Evolutionary conservation across 1,140 invertebrate species (phyloP), one percentile per base, ranked within the genome.

Genomic region (Prorops nasuta): DNA sequence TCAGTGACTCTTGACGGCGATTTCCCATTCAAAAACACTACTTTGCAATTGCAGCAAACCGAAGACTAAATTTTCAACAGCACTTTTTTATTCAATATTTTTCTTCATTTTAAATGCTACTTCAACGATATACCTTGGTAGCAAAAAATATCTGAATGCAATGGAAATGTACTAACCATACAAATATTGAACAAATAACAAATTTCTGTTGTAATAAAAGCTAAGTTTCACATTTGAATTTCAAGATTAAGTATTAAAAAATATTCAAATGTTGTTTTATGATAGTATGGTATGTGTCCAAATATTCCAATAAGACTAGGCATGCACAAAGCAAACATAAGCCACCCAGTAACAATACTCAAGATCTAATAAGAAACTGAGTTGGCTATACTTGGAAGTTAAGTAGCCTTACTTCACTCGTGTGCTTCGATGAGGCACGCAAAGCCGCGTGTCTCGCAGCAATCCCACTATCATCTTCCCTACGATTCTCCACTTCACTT

Each of bases 371-470:
- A 67, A n/a, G n/a, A n/a, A 67, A 68, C 56, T 54, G 49, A 36
- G 54, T 39, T 43, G 55, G 51, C 60, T 63, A 58, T 62, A 66
- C 68, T 69, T 54, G 54, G 58, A 63, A 71, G 65, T 63, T 62
- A 66, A 64, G 55, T 45, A 67, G 65, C 55, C 58, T 56, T 42
- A 53, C 55, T 59, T 63, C 52, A 49, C 49, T 44, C 58, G 53
- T 60, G 58, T 70, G 49, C 58, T 44, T 35, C 53, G 43, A 40
- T 49, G 44, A 56, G 58, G 56, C 69, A 72, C 68, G 68, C 63
- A 64, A 72, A 58, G 64, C 60, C 67, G 70, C 70, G 71, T 74
- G 69, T 74, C 64, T 66, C 48, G 44, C 42, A 56, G 70, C 71
- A 71, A 71, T 74, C 56, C 59, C 47, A 67, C 64, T 64, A 65